Evolutionary conservation across 1,140 invertebrate genomes (phyloP), one percentile per base, ranked within the genome.

Genomic region (Drepana arcuata): DNA sequence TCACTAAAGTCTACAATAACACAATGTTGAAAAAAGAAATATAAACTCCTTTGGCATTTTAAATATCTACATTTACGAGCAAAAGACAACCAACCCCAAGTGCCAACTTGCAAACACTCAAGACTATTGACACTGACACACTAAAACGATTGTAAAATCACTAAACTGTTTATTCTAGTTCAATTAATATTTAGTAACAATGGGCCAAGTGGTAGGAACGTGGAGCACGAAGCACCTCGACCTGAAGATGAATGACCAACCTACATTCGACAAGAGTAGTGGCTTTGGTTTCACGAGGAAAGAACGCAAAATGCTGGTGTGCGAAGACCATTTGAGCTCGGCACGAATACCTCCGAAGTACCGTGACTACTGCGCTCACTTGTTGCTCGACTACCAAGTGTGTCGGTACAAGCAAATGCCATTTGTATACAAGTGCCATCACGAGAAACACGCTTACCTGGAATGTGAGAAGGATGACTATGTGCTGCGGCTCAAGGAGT

Each of bases 341-440:
- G 88, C 87, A 0, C 89, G 88, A 56, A 65, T 97, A 31, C 88
- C 89, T 0, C 40, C 86, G 1, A 65, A 88, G 6, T 70, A 85
- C 30, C 80, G 95, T 24, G 95, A 96, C 82, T 97, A 93, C 66
- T 98, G 95, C 84, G 92, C 93, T 29, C 92, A 97, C 75, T 55
- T 84, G 9, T 85, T 87, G 14, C 49, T 96, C 5, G 80, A 90
- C 13, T 88, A 88, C 41, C 56, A 86, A 41, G 71, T 77, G 16
- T 96, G 94, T 65, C 72, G 88, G 41, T 74, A 80, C 16, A 84
- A 91, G 33, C 78, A 88, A 27, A 89, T 84, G 49, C 93, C 94
- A 1, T 90, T 86, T n/a, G 41, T 87, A 3, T 84, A 84, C 11
- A 84, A 81, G 41, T 96, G 94, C 59, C 57, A 72, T 33, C 87